phyloP scores from a whole-genome alignment of 1,140 invertebrate species.

The Heliconius nattereri region DNA sequence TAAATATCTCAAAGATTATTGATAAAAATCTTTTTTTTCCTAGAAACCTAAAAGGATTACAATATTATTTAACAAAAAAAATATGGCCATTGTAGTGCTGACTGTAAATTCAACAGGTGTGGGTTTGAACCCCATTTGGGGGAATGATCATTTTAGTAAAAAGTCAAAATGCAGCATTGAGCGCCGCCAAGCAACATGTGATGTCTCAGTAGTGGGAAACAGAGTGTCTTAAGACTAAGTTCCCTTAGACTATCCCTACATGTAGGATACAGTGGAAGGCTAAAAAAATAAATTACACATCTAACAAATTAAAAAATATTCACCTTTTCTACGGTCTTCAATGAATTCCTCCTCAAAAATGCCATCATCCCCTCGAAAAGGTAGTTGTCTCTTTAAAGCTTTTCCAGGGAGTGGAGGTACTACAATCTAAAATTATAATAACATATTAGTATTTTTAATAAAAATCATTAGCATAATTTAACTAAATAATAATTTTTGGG shows the following conservation, averaged over 20 bases:
- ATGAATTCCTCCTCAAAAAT: conserved; percentile 99
- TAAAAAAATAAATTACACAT: no score
- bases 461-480: not conserved
- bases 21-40: no score
- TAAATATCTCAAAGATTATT: no score
- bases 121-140: not conserved
- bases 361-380: conserved; percentile 98
- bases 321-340: conserved; percentile 96
- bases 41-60: no score
- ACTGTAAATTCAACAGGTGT: not conserved
- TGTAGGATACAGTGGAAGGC: no score
- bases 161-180: not conserved
- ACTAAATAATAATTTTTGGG: not conserved
- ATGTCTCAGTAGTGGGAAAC: no score
- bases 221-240: no score
- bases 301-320: not conserved
- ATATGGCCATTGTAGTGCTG: not conserved
- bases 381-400: conserved; percentile 98
- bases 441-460: not conserved
- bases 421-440: conserved; percentile 16
- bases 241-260: no score
- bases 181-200: no score
- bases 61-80: no score
- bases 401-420: conserved; percentile 88
- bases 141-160: not conserved